Evolutionary conservation across 2,797 vertebrate genomes (phyloP).

Genomic region (Hippoglossus hippoglossus): DNA sequence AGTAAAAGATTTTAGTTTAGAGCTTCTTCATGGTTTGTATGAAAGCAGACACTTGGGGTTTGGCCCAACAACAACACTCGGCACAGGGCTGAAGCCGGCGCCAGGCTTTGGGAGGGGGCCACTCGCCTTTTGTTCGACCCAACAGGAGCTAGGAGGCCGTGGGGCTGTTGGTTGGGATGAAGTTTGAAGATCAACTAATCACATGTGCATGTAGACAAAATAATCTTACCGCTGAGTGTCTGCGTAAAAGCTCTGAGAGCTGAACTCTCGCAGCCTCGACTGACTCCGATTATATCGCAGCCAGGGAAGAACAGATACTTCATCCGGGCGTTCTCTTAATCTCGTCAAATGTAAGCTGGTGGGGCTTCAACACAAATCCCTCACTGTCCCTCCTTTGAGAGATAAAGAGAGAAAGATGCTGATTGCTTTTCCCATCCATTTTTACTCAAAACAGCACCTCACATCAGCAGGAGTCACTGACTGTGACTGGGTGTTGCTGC

Average conservation of each 20-base stretch:
- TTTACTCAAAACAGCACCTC: constrained; percentile 70
- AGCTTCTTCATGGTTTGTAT: constrained; percentile 36
- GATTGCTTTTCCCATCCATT: constrained; percentile 72
- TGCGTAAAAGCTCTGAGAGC: constrained; percentile 56
- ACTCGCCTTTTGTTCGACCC: constrained; percentile 30
- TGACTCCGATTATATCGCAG: constrained; percentile 57
- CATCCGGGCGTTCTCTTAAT: constrained; percentile 76
- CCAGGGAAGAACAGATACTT: constrained; percentile 58
- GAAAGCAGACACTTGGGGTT: constrained; percentile 38
- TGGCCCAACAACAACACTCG: constrained; percentile 33
- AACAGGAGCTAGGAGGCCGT: constrained; percentile 31
- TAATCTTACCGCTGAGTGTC: constrained; percentile 24
- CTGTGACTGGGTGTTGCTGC: constrained; percentile 48
- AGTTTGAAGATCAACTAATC: constrained; percentile 34
- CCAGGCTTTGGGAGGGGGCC: constrained; percentile 38
- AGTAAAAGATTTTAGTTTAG: not conserved
- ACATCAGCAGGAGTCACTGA: constrained; percentile 66
- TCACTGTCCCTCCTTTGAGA: constrained; percentile 76
- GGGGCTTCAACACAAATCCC: constrained; percentile 79
- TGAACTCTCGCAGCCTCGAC: constrained; percentile 34
- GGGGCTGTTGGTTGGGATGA: constrained; percentile 31
- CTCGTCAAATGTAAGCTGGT: constrained; percentile 76
- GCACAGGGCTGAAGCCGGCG: not conserved
- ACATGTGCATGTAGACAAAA: constrained; percentile 8
- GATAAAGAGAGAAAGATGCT: constrained; percentile 77